Percentiles rank a stretch among this genome's conserved stretches.
Evolutionary conservation across 2,797 vertebrate genomes (phyloP).

Genomic region (Gobionotothen gibberifrons): DNA sequence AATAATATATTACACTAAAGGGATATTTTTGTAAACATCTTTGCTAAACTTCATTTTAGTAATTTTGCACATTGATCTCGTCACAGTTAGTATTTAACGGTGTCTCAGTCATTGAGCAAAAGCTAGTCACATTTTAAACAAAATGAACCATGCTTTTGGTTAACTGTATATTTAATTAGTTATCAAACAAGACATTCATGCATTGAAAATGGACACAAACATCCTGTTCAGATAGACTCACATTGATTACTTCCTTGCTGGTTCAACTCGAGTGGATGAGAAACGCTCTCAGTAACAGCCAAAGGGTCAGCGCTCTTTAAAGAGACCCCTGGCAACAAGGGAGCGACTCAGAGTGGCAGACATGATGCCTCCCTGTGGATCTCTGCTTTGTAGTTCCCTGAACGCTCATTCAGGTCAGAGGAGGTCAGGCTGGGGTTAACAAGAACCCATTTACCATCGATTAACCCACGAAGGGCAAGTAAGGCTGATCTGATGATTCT

Average conservation of each 20-base stretch:
- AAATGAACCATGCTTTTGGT: too few species aligned
- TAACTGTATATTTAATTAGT: slow-evolving; percentile 5
- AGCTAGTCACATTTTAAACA: too few species aligned
- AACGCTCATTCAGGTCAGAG: slow-evolving; percentile 53
- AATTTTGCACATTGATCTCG: too few species aligned
- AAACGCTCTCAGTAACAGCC: slow-evolving; percentile 35
- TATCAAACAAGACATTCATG: neutral
- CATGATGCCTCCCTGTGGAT: slow-evolving; percentile 44
- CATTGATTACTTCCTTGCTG: slow-evolving; percentile 20
- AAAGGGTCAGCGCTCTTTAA: slow-evolving; percentile 63
- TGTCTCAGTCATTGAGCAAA: too few species aligned
- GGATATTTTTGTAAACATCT: too few species aligned
- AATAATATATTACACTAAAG: too few species aligned
- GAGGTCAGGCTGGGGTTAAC: slow-evolving; percentile 61
- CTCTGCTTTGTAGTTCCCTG: slow-evolving; percentile 45
- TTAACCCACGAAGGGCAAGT: slow-evolving; percentile 37
- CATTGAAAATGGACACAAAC: neutral
- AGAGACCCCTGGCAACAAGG: slow-evolving; percentile 66
- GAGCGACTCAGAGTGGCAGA: slow-evolving; percentile 43
- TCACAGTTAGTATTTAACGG: too few species aligned
- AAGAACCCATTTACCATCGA: slow-evolving; percentile 43
- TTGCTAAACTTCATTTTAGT: too few species aligned
- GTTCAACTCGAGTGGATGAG: neutral
- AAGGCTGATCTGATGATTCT: slow-evolving; percentile 25
- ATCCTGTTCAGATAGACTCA: slow-evolving; percentile 3